phyloP scores from a whole-genome alignment of 2,888 invertebrate species.

The Gymnoscelis rufifasciata region DNA sequence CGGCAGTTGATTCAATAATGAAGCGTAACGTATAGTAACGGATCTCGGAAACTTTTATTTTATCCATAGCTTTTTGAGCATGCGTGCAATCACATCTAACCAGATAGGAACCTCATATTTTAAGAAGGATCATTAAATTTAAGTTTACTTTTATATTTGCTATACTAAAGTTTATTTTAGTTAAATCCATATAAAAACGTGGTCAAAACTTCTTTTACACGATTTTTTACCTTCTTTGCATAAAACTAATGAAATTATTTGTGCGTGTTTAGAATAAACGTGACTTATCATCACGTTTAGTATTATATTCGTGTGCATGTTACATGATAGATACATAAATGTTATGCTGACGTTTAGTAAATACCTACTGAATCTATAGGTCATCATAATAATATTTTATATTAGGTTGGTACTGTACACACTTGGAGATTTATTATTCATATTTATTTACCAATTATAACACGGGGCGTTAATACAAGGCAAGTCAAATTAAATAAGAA shows the following conservation, averaged over 20 bases:
- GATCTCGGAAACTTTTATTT: slow-evolving; percentile 5
- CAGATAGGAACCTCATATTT: too few relatives aligned
- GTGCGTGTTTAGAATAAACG: slow-evolving; percentile 23
- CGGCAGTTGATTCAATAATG: slow-evolving; percentile 35
- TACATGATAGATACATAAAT: slow-evolving; percentile 2
- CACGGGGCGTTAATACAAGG: too few relatives aligned
- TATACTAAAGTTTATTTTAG: slow-evolving; percentile 2
- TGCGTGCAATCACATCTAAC: too few relatives aligned
- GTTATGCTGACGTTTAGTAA: background rate
- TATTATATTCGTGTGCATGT: slow-evolving; percentile 16
- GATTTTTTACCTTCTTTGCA: background rate
- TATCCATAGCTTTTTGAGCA: background rate
- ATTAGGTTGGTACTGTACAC: too few relatives aligned
- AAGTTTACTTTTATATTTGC: background rate
- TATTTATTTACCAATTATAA: too few relatives aligned
- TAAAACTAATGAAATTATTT: background rate
- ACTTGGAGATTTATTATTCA: too few relatives aligned
- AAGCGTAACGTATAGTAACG: slow-evolving; percentile 19
- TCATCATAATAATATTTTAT: too few relatives aligned
- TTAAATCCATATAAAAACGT: slow-evolving; percentile 10
- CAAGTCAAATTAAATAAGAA: too few relatives aligned
- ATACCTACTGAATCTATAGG: too few relatives aligned
- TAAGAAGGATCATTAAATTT: too few relatives aligned
- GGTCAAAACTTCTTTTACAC: background rate
- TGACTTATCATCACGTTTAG: slow-evolving; percentile 26